Base-by-base conservation (phyloP, 2,888 invertebrate species). In the Noctua fimbriata region DNA sequence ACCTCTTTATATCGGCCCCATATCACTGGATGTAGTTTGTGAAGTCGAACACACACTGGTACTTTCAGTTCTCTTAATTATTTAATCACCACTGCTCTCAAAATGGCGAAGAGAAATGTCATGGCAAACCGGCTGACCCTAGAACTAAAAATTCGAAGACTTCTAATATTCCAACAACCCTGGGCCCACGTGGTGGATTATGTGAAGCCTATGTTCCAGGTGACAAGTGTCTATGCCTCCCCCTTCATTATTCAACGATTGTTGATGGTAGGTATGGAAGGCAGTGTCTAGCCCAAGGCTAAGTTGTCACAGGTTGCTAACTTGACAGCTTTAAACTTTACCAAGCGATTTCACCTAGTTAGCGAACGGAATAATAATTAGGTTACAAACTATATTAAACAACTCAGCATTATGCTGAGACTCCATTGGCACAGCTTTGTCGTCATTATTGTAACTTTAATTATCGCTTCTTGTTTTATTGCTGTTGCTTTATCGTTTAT, bases 311-410 rank as follows among this genome's bases (percentile, higher is more conserved):
- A 75, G 72, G 65, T 65, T 78, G 32, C 65, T 72, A 70, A 85
- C 78, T 82, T 84, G 82, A 78, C 78, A 75, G 75, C 72, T 73
- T 82, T 75, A 63, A 82, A 75, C 66, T 82, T 85, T 28, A 78
- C 24, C 82, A 75, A 85, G 78, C 49, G 78, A 85, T 84, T 85
- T 84, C 78, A 82, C 85, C 78, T 78, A 77, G 76, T 84, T 85
- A 82, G 78, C 69, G 72, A 84, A 85, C 74, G 16, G 85, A 82
- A 84, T 84, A 85, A 85, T 84, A 84, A 84, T 84, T 84, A 85
- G 84, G 74, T 82, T 78, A 78, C 72, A 72, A 85, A 85, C 82
- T 76, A 70, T 76, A 84, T 67, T 82, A 85, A 73, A 75, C 60
- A 73, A 63, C 4, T 28, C 47, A 69, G 78, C 41, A 73, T 85